A percentile compares a stretch with the other conserved stretches of the same genome.
These are phyloP conservation scores for Myzus persicae DNA, from an alignment of 1,140 invertebrate species.

Conservation along the genomic window DNA sequence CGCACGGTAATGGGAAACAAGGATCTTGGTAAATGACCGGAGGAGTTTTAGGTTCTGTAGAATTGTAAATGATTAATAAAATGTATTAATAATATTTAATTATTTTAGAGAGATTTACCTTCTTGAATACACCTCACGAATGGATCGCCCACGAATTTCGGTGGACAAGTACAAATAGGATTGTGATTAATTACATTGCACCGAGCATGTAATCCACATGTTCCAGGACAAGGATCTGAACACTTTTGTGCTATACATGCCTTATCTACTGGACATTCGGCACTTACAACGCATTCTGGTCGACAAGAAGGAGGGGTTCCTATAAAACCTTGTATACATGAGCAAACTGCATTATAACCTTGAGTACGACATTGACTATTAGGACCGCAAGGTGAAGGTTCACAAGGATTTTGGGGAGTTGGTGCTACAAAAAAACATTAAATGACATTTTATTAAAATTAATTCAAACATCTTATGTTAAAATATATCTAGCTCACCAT, in stretches of 20 bases:
- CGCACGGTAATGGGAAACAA: constrained; percentile 82
- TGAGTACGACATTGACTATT: constrained; percentile 78
- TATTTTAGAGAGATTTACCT: constrained; percentile 67
- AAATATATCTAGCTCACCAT: constrained; percentile 15
- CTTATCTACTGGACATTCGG: constrained; percentile 76
- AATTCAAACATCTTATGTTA: not conserved
- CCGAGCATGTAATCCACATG: constrained; percentile 79
- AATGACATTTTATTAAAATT: constrained; percentile 60
- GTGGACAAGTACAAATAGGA: constrained; percentile 83
- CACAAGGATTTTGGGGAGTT: constrained; percentile 73
- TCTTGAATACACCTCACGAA: constrained; percentile 77
- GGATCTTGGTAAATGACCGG: constrained; percentile 68
- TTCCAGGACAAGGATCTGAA: constrained; percentile 80
- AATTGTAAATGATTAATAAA: not conserved
- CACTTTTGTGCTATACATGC: constrained; percentile 84
- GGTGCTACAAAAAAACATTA: constrained; percentile 64
- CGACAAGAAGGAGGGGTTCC: constrained; percentile 80
- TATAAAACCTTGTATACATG: constrained; percentile 77
- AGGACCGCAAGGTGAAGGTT: constrained; percentile 81
- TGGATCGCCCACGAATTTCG: constrained; percentile 80
- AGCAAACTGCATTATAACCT: constrained; percentile 76
- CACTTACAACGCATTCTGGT: constrained; percentile 81
- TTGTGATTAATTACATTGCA: constrained; percentile 85
- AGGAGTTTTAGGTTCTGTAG: constrained; percentile 57
- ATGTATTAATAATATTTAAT: not conserved